A percentile compares a stretch with the other conserved stretches of the same genome.
Conservation (phyloP, 2,113 vertebrate species). For the Ammodytes dubius region DNA sequence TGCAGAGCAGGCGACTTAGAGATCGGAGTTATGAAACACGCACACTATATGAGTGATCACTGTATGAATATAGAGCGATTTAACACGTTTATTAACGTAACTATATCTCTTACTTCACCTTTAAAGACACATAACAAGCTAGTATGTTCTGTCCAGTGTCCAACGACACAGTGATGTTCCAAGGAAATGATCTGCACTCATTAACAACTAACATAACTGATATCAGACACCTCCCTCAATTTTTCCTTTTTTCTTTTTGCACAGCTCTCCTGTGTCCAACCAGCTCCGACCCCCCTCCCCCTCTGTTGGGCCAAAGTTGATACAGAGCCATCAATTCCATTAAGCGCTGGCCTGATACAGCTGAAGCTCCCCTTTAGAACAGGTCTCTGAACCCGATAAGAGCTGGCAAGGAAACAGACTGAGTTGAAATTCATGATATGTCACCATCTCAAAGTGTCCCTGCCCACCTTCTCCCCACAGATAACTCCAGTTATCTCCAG, state of each 20-base stretch:
- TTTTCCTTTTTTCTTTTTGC: conserved; percentile 59
- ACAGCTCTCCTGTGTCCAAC: conserved; percentile 50
- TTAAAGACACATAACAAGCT: too few relatives aligned
- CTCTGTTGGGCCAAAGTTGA: conserved; percentile 73
- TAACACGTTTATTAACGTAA: too few relatives aligned
- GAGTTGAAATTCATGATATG: conserved; percentile 77
- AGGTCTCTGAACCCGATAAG: conserved; percentile 75
- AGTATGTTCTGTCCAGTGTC: too few relatives aligned
- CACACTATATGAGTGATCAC: too few relatives aligned
- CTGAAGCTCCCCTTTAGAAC: conserved; percentile 77
- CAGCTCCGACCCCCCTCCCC: conserved; percentile 33
- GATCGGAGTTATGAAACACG: too few relatives aligned
- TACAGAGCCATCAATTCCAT: conserved; percentile 83
- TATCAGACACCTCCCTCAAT: conserved; percentile 46
- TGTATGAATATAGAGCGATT: too few relatives aligned
- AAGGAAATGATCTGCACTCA: conserved; percentile 17
- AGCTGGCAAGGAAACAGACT: conserved; percentile 68
- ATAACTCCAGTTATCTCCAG: conserved; percentile 46
- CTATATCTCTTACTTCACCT: too few relatives aligned
- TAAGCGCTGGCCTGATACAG: conserved; percentile 76
- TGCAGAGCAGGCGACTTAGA: too few relatives aligned
- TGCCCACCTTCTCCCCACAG: conserved; percentile 63
- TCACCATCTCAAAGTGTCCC: conserved; percentile 69
- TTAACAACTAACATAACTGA: conserved; percentile 40
- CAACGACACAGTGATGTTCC: conserved; percentile 18